Conservation (phyloP, 2,113 vertebrate species). For the Fulmarus glacialis region DNA sequence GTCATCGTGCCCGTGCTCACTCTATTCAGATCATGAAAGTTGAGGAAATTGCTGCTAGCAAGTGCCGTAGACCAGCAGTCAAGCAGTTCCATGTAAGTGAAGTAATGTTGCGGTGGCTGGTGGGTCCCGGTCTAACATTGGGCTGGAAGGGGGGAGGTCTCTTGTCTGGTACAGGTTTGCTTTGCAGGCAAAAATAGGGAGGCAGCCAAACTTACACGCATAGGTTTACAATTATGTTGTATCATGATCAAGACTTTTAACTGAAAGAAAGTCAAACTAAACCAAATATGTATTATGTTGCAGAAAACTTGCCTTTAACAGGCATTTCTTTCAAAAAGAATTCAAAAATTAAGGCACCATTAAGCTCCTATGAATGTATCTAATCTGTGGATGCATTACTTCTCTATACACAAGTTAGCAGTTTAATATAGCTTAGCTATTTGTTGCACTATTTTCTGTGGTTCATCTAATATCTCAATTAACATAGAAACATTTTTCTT, state of each 20-base stretch:
- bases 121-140: rapidly evolving
- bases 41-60: slow-evolving; percentile 92
- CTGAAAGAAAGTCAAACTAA: not conserved
- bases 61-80: slow-evolving; percentile 93
- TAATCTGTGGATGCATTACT: not conserved
- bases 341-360: not conserved
- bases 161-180: not conserved
- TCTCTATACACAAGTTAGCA: not conserved
- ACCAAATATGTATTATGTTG: rapidly evolving
- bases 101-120: not conserved
- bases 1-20: slow-evolving; percentile 92
- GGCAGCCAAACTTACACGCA: not conserved
- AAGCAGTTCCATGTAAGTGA: slow-evolving; percentile 98
- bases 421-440: not conserved
- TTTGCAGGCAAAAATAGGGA: not conserved
- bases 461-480: not conserved
- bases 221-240: not conserved
- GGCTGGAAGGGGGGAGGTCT: not conserved
- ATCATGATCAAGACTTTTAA: not conserved
- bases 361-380: not conserved
- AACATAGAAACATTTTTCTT: not conserved
- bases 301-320: not conserved
- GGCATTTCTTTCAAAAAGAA: not conserved
- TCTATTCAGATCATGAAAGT: slow-evolving; percentile 99
- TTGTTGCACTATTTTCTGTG: not conserved